Percentiles rank a stretch among this genome's conserved stretches.
Conservation (phyloP, 2,888 invertebrate genomes). For the Anoncus sp. region DNA sequence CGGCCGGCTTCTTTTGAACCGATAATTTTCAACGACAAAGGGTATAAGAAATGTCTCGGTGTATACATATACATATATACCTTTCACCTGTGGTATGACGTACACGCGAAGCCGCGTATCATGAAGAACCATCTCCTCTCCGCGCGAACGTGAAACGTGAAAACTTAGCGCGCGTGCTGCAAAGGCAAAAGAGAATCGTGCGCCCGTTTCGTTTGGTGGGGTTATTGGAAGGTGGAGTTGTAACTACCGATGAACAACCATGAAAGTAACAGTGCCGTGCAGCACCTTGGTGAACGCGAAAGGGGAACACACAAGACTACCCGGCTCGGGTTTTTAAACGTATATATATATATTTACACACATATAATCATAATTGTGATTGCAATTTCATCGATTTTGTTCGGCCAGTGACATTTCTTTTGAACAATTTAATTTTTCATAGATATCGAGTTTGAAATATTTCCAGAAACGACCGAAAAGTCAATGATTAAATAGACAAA, state of each 20-base stretch:
- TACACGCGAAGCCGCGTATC: slow-evolving; percentile 8
- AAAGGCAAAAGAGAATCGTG: slow-evolving; percentile 50
- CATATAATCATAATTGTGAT: slow-evolving; percentile 1
- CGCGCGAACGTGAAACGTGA: slow-evolving; percentile 35
- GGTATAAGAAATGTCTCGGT: slow-evolving; percentile 75
- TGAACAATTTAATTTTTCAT: too few species aligned
- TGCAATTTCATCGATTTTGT: neutral
- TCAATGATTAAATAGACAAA: neutral
- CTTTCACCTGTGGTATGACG: slow-evolving; percentile 73
- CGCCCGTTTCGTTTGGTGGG: slow-evolving; percentile 68
- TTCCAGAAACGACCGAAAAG: too few species aligned
- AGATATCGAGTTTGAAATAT: too few species aligned
- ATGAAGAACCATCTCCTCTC: slow-evolving; percentile 62
- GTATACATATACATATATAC: slow-evolving; percentile 56
- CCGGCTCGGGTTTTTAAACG: neutral
- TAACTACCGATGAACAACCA: slow-evolving; percentile 75
- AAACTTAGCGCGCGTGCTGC: slow-evolving; percentile 30
- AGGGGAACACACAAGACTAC: slow-evolving; percentile 34
- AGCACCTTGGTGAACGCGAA: slow-evolving; percentile 67
- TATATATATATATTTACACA: neutral
- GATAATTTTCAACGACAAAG: slow-evolving; percentile 48
- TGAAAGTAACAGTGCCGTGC: slow-evolving; percentile 82
- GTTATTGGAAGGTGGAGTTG: slow-evolving; percentile 71
- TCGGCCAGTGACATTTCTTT: slow-evolving; percentile 1
- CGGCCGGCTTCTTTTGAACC: slow-evolving; percentile 51